Evolutionary conservation across 2,113 vertebrate genomes (phyloP).

Genomic region (Pomatostomus ruficeps): DNA sequence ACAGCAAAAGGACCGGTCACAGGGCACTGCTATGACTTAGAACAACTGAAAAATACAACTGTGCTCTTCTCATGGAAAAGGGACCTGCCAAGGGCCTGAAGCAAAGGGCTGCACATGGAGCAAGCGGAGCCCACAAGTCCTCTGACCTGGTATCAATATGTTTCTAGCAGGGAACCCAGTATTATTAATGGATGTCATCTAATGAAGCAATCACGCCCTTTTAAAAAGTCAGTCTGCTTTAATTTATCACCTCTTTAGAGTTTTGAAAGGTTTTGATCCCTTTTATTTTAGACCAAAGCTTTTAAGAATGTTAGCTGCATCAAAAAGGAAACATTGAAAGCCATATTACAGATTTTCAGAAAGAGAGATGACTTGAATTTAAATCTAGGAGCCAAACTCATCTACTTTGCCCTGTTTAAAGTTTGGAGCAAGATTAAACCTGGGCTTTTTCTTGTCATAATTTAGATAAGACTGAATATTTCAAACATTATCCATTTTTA

Average conservation of each 20-base stretch:
- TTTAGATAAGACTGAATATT: background rate
- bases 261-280: background rate
- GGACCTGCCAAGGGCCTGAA: background rate
- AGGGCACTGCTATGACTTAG: background rate
- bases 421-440: background rate
- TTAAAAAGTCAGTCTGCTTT: background rate
- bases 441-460: background rate
- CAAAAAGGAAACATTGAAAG: background rate
- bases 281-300: background rate
- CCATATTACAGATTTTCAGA: background rate
- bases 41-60: background rate
- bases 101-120: background rate
- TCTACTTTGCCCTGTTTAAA: background rate
- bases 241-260: background rate
- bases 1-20: background rate
- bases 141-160: background rate
- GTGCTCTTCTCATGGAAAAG: background rate
- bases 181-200: background rate
- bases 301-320: background rate
- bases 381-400: background rate
- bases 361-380: background rate
- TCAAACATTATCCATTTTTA: slow-evolving; percentile 5
- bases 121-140: background rate
- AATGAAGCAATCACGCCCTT: background rate
- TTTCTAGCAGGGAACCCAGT: background rate